phyloP scores from a whole-genome alignment of 2,113 vertebrate genomes.

The Scatophagus argus region DNA sequence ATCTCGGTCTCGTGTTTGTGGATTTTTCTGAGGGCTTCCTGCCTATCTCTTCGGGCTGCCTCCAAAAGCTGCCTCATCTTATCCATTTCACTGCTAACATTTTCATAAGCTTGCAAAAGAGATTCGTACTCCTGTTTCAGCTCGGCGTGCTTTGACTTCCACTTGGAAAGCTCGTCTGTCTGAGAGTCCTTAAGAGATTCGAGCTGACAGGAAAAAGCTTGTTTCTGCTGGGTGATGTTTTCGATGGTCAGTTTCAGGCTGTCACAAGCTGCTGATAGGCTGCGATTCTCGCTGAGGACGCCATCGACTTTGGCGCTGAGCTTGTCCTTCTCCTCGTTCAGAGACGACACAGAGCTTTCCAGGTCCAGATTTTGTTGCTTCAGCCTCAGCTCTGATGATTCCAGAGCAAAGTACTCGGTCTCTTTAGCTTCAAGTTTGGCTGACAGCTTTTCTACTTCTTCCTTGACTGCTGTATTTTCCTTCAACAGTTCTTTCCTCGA shows the following conservation, averaged over 20 bases:
- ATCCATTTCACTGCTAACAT: constrained; percentile 89
- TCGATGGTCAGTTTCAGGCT: constrained; percentile 91
- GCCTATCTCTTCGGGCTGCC: constrained; percentile 85
- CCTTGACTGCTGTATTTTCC: constrained; percentile 84
- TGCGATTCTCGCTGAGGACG: constrained; percentile 85
- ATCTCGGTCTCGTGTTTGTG: constrained; percentile 80
- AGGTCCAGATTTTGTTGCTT: constrained; percentile 73
- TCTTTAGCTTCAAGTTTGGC: constrained; percentile 75
- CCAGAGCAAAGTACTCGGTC: constrained; percentile 65
- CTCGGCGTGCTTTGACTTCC: constrained; percentile 89
- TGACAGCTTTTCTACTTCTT: constrained; percentile 75
- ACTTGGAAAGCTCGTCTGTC: constrained; percentile 89
- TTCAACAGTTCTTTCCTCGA: constrained; percentile 88
- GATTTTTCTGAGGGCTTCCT: constrained; percentile 82
- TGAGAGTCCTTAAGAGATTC: constrained; percentile 90
- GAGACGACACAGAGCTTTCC: constrained; percentile 17
- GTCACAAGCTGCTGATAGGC: constrained; percentile 87
- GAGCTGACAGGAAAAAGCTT: constrained; percentile 90
- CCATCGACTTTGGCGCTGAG: constrained; percentile 77
- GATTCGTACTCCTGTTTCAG: constrained; percentile 91
- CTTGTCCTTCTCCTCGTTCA: constrained; percentile 74
- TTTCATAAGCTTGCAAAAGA: constrained; percentile 90
- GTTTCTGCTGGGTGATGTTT: constrained; percentile 90
- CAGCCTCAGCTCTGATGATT: constrained; percentile 70
- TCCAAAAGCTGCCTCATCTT: constrained; percentile 90